These are phyloP conservation scores for Hipparchia semele DNA, from an alignment of 2,888 invertebrate species.

Conservation along the genomic window DNA sequence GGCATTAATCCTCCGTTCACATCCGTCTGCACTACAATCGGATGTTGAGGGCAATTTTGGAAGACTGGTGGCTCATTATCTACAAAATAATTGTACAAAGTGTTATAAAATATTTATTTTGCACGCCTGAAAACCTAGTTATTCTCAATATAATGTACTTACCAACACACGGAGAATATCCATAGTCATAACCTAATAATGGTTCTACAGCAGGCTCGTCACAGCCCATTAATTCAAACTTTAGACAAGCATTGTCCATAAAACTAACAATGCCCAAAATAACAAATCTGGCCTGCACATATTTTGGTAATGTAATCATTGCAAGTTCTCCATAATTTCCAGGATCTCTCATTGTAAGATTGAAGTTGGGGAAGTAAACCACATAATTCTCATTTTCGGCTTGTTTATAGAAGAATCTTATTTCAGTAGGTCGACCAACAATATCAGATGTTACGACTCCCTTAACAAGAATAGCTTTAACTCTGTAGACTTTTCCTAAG, in stretches of 20 bases:
- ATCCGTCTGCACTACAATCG: conserved; percentile 94
- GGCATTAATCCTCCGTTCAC: conserved; percentile 94
- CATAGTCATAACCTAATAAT: conserved; percentile 95
- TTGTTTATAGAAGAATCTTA: conserved; percentile 98
- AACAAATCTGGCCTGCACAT: conserved; percentile 96
- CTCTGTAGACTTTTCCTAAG: conserved; percentile 94
- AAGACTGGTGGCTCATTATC: conserved; percentile 98
- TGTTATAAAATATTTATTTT: neutral
- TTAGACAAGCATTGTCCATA: conserved; percentile 97
- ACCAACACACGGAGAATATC: conserved; percentile 96
- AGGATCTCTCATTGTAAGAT: conserved; percentile 96
- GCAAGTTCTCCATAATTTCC: conserved; percentile 97
- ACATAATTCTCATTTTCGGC: conserved; percentile 97
- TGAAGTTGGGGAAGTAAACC: conserved; percentile 98
- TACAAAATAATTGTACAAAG: conserved; percentile 47
- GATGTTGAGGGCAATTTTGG: conserved; percentile 97
- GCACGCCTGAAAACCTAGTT: neutral
- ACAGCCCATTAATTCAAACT: conserved; percentile 98
- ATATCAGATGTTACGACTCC: conserved; percentile 97
- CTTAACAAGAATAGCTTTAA: conserved; percentile 96
- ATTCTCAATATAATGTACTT: conserved; percentile 50
- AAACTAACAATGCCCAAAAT: conserved; percentile 98
- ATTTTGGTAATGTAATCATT: conserved; percentile 97
- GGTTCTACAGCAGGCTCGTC: conserved; percentile 93
- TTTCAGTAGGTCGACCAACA: conserved; percentile 97